These are phyloP conservation scores for Macaria notata DNA, from an alignment of 2,888 invertebrate species.

Conservation along the genomic window DNA sequence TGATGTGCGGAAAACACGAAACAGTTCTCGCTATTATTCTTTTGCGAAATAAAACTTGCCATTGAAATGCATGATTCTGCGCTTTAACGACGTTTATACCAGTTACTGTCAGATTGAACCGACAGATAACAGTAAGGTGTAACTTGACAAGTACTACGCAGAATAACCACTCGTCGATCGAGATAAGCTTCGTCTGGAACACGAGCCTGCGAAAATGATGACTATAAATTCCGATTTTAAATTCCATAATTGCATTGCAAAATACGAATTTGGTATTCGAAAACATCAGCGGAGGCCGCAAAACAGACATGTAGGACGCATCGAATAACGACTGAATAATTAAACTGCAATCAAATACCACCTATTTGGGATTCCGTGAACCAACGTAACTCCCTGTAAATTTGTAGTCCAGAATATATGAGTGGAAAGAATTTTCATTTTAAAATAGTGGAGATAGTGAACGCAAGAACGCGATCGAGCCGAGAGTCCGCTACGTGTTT, in stretches of 20 bases:
- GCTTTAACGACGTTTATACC: slow-evolving; percentile 23
- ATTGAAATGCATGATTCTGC: slow-evolving; percentile 25
- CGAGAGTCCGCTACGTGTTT: slow-evolving; percentile 63
- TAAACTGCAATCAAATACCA: slow-evolving; percentile 67
- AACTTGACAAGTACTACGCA: slow-evolving; percentile 23
- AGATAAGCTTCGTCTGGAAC: slow-evolving; percentile 26
- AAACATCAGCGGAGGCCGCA: slow-evolving; percentile 40
- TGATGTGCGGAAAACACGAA: slow-evolving; percentile 14
- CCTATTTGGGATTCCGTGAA: slow-evolving; percentile 59
- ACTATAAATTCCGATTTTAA: slow-evolving; percentile 25
- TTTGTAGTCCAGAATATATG: slow-evolving; percentile 65
- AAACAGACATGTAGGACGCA: slow-evolving; percentile 42
- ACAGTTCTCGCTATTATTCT: slow-evolving; percentile 13
- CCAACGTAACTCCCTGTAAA: slow-evolving; percentile 55
- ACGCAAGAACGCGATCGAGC: slow-evolving; percentile 46
- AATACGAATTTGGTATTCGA: slow-evolving; percentile 36
- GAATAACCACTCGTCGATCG: slow-evolving; percentile 27
- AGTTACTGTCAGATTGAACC: slow-evolving; percentile 24
- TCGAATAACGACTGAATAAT: slow-evolving; percentile 64
- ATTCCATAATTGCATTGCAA: slow-evolving; percentile 39
- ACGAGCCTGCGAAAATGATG: slow-evolving; percentile 25
- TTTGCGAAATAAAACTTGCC: slow-evolving; percentile 15
- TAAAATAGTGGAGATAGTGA: slow-evolving; percentile 61
- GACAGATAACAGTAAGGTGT: slow-evolving; percentile 25
- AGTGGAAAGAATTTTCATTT: slow-evolving; percentile 74